Base-by-base conservation (phyloP, 2,797 vertebrate species). In the Pipistrellus nathusii region DNA sequence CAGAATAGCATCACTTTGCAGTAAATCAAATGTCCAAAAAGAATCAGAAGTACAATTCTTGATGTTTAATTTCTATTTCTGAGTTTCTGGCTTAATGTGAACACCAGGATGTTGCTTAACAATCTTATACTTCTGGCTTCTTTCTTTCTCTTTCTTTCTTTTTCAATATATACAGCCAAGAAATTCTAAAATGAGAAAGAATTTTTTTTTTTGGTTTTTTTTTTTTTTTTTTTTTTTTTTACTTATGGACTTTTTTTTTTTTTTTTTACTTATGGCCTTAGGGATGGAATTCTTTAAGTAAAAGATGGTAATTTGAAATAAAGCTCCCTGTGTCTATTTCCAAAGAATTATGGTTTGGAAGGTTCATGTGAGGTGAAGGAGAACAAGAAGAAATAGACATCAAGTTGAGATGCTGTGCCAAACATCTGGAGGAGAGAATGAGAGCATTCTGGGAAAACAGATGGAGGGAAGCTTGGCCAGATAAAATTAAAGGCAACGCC, bases 281-380 rank as follows among this genome's bases (percentile, higher is more conserved):
- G 85, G 92, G 87, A 95, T 90, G 48, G 64, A 92, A 59, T 35
- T 77, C 90, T 53, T 95, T 88, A 86, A 95, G 82, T 85, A 91
- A 95, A 94, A 57, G 72, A 72, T 44, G 48, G 48, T 95, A 80
- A 95, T 96, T 94, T 94, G 90, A 95, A 96, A 91, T 94, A 96
- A 96, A 96, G 71, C 82, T 93, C 88, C 53, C 86, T 90, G 78
- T 93, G 90, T 94, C 90, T 93, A 13, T 96, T 96, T 96, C 94
- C 71, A 93, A 96, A 96, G 85, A 96, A 90, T 93, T 95, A 94
- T 95, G 94, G 90, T 82, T 96, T 94, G 76, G 78, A 96, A 96
- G 94, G 96, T 97, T 97, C 96, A 94, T 84, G 90, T 85, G 96
- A 96, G 97, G 97, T 97, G 95, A 97, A 96, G 95, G 94, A 96